A percentile compares a stretch with the other conserved stretches of the same genome.
Evolutionary conservation across 2,113 vertebrate species (phyloP).

Genomic region (Uria aalge): DNA sequence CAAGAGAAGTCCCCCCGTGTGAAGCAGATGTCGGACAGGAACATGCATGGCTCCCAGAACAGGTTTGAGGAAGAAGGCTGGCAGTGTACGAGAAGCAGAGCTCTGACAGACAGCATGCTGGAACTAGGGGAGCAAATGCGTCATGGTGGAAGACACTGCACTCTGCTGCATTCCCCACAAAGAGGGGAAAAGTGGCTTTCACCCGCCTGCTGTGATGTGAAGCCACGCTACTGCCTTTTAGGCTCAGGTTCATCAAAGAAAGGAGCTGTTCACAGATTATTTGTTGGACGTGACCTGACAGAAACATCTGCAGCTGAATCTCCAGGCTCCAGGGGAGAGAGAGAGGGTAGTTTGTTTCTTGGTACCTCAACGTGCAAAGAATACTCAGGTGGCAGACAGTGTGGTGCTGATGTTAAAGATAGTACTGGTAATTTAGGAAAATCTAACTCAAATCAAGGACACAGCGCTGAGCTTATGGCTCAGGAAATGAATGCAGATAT

Average conservation of each 20-base stretch:
- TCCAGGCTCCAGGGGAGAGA: not conserved
- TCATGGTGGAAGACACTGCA: not conserved
- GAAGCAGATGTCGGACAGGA: not conserved
- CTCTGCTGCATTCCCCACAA: not conserved
- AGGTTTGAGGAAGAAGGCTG: not conserved
- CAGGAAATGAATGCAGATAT: not conserved
- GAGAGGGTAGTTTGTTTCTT: not conserved
- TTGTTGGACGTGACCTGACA: not conserved
- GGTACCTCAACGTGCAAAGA: not conserved
- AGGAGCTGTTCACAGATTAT: not conserved
- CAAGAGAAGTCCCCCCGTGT: not conserved
- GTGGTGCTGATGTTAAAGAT: not conserved
- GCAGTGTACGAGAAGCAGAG: not conserved
- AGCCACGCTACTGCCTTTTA: not conserved
- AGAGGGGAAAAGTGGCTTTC: not conserved
- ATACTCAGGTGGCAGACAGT: not conserved
- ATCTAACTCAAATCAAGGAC: not conserved
- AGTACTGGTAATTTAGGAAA: not conserved
- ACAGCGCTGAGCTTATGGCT: not conserved
- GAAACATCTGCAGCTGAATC: not conserved
- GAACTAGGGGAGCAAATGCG: not conserved
- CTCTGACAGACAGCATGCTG: slow-evolving; percentile 15
- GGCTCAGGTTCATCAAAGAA: not conserved
- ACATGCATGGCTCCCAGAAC: not conserved
- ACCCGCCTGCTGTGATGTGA: not conserved